Percentiles rank a stretch among this genome's conserved stretches.
Conservation (phyloP, 2,888 invertebrate species). For the Agrenia bidenticulata region DNA sequence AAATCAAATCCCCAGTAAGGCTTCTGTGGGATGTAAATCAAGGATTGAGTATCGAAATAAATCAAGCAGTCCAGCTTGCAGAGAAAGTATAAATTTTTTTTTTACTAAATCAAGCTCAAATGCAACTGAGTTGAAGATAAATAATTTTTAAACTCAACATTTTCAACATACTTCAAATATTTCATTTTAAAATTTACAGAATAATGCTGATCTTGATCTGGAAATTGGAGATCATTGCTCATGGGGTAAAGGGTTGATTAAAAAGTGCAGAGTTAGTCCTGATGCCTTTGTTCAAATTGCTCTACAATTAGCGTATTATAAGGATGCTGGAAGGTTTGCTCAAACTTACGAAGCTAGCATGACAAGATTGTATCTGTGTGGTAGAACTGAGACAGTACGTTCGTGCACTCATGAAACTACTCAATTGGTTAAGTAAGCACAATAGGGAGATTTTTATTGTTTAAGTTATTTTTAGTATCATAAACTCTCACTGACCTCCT, state of each 20-base stretch:
- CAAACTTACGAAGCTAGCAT: constrained; percentile 60
- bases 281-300: constrained; percentile 60
- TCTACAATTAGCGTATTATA: constrained; percentile 58
- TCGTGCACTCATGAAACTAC: constrained; percentile 57
- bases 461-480: neutral
- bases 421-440: constrained; percentile 57
- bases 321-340: constrained; percentile 57
- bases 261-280: constrained; percentile 59
- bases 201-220: constrained; percentile 58
- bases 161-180: constrained; percentile 17
- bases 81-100: constrained; percentile 49
- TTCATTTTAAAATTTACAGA: constrained; percentile 53
- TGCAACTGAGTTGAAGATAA: too few relatives aligned
- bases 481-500: too few relatives aligned
- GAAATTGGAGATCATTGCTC: constrained; percentile 56
- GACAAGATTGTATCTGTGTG: constrained; percentile 58
- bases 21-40: constrained; percentile 56
- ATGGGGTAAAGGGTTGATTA: constrained; percentile 60
- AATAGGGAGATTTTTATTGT: neutral
- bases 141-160: neutral
- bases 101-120: too few relatives aligned
- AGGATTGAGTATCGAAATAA: constrained; percentile 53
- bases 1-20: constrained; percentile 53
- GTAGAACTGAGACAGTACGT: constrained; percentile 60
- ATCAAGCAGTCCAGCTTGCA: constrained; percentile 54